Conservation (phyloP, 1,140 invertebrate species). For the Pseudomyrmex concolor region DNA sequence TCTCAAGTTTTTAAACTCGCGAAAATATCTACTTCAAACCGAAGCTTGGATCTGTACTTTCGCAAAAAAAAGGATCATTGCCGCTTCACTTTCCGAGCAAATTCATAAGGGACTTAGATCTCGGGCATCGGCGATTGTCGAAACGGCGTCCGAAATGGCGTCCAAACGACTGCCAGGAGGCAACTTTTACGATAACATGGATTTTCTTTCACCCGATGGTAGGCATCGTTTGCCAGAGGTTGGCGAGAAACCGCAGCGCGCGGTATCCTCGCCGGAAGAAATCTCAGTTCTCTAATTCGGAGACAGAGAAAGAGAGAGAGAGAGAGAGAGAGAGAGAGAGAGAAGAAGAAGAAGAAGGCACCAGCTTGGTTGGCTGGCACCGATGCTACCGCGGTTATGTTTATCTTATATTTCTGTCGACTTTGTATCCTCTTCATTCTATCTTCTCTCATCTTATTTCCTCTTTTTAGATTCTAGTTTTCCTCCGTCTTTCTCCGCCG, state of each 20-base stretch:
- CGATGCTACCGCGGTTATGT: constrained; percentile 50
- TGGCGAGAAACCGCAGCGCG: constrained; percentile 2
- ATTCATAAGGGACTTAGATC: constrained; percentile 3
- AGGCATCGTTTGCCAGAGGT: constrained; percentile 17
- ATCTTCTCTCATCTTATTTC: constrained; percentile 22
- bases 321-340: too few species aligned
- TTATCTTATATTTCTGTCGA: constrained; percentile 54
- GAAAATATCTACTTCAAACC: not conserved
- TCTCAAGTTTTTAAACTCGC: not conserved
- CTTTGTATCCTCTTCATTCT: not conserved
- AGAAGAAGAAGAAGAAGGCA: not conserved
- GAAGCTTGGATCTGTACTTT: not conserved
- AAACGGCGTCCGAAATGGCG: constrained; percentile 30
- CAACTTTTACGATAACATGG: constrained; percentile 31
- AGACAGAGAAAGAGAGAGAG: not conserved
- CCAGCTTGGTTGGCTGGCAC: constrained; percentile 31
- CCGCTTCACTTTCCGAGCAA: not conserved
- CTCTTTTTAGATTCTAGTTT: constrained; percentile 12
- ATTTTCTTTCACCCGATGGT: constrained; percentile 36
- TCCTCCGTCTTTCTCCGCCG: not conserved
- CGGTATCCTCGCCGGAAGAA: constrained; percentile 15
- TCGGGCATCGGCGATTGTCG: constrained; percentile 10
- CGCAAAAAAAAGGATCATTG: too few species aligned
- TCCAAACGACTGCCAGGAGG: constrained; percentile 19
- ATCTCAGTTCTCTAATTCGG: constrained; percentile 59